Base-by-base conservation (phyloP, 2,888 invertebrate species). In the Pterobdella sp. region DNA sequence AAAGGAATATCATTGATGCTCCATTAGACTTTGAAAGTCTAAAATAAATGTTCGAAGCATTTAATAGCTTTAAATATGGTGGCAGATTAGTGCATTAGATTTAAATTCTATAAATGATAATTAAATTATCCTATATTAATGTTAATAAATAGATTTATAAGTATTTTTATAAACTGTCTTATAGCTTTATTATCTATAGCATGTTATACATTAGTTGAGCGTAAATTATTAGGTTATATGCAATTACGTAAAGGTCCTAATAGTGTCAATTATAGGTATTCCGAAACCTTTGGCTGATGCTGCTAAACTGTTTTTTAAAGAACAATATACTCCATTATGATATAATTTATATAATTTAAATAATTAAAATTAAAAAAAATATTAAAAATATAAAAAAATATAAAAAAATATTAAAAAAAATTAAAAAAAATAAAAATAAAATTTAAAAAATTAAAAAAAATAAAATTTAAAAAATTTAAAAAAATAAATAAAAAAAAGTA, bases 191-290 rank as follows among this genome's bases (percentile, higher is more conserved):
- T 90, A 74, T 86, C 87, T 0, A 88, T 89, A 26, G 89, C 89
- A 79, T 90, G 88, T 88, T 88, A 89, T 81, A 89, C 88, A 79
- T 87, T 90, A 84, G 85, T 90, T 79, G 89, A 90, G 72, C 90
- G 89, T 1, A 85, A 80, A 76, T 72, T 89, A 79, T 87, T 90
- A 84, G 87, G 89, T 0, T 89, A 89, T 86, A 87, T 89, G 85
- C 89, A 90, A 83, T 85, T 88, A 85, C 90, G 90, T 29, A 89
- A 89, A 79, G 90, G 90, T 0, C 90, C 90, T 34, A 90, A 89
- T 87, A 90, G 87, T 89, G 0, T 87, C 88, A 0, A 79, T 88
- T 78, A 79, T 86, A 49, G 89, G 89, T 0, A 79, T 90, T 81
- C 83, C 88, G 75, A 89, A 90, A 76, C 89, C 90, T 81, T 88